A percentile compares a stretch with the other conserved stretches of the same genome.
phyloP scores from a whole-genome alignment of 2,797 vertebrate species.

The Melanotaenia trifasciata region DNA sequence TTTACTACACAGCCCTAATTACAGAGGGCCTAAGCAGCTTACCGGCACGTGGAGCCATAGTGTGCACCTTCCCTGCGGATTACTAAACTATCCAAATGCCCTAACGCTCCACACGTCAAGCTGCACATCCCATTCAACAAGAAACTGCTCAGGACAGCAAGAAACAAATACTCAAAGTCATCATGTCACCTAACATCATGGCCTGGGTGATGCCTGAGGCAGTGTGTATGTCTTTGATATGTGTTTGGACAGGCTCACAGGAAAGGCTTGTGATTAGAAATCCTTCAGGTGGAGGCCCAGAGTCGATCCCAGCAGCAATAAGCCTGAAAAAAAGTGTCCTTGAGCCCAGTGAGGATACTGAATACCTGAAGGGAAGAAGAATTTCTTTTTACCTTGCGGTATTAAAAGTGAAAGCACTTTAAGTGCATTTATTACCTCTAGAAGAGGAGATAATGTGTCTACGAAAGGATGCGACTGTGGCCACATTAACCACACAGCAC shows the following conservation, averaged over 20 bases:
- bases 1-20: slow-evolving; percentile 81
- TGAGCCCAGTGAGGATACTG: slow-evolving; percentile 35
- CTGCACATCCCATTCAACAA: slow-evolving; percentile 56
- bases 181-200: slow-evolving; percentile 35
- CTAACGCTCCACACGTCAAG: slow-evolving; percentile 37
- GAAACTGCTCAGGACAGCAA: slow-evolving; percentile 24
- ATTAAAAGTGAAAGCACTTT: slow-evolving; percentile 24
- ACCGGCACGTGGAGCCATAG: slow-evolving; percentile 75
- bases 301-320: slow-evolving; percentile 41
- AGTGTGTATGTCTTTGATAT: slow-evolving; percentile 8
- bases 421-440: slow-evolving; percentile 16
- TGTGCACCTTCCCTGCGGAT: slow-evolving; percentile 77
- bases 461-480: neutral
- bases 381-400: slow-evolving; percentile 12
- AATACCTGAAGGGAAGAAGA: slow-evolving; percentile 19
- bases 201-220: slow-evolving; percentile 35
- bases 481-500: neutral
- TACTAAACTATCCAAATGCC: slow-evolving; percentile 66
- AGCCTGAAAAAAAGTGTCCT: slow-evolving; percentile 47
- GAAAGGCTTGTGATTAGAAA: slow-evolving; percentile 40
- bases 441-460: neutral
- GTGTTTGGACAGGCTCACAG: slow-evolving; percentile 40
- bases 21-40: slow-evolving; percentile 79
- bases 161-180: slow-evolving; percentile 43
- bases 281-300: slow-evolving; percentile 37